Base-by-base conservation (phyloP, 2,888 invertebrate genomes). In the Cheilosia variabilis region DNA sequence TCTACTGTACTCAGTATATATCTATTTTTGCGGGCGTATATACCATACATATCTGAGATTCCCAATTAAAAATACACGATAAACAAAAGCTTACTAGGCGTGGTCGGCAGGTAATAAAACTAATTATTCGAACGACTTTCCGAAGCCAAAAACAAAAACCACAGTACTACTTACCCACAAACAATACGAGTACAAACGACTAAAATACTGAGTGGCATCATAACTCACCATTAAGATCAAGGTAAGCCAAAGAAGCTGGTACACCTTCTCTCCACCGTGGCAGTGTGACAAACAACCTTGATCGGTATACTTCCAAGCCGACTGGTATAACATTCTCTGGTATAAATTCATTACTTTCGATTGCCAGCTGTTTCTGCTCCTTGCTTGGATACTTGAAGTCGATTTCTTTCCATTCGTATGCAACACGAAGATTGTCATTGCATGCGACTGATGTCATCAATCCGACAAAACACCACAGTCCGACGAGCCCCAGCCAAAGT, bases 211-310 rank as follows among this genome's bases (percentile, higher is more conserved):
- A 71, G 22, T 55, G n/a, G 15, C 43, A 79, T 43, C 22, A 66
- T 27, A 65, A 90, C 91, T 92, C 89, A 96, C 96, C 96, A 93
- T 95, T 95, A 88, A 95, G 92, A 90, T 95, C 94, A 88, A 96
- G 94, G 91, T 95, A 96, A 89, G 94, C 95, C 90, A 97, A 93
- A 82, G 95, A 95, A 27, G 96, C 94, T 0, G 96, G 95, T 24
- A 96, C 95, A 10, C 97, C 97, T 22, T 92, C 90, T 89, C 94
- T 95, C 96, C 96, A 96, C 88, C 96, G 93, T 1, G 96, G 96
- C 66, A 96, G 93, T 0, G 96, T 95, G 17, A 96, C 91, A 89
- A 96, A 96, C 87, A 96, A 90, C 87, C 95, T 93, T 87, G 95
- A 94, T 53, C 93, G 93, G 88, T 94, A 94, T 13, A 96, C 94